These are phyloP conservation scores for Lamproptera curius DNA, from an alignment of 2,888 invertebrate genomes.

Conservation along the genomic window DNA sequence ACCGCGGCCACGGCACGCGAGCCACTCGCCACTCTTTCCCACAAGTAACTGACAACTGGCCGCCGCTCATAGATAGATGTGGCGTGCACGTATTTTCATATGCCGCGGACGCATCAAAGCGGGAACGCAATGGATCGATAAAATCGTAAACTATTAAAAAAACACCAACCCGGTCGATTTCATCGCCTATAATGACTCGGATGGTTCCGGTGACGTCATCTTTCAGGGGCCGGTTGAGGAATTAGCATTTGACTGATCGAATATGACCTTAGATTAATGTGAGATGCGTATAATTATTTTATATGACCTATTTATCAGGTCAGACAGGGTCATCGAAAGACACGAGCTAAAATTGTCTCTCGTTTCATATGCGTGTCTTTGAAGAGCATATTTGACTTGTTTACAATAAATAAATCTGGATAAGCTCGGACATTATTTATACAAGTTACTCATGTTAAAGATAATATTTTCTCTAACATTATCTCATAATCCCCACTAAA, in stretches of 20 bases:
- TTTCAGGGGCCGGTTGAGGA: slow-evolving; percentile 7
- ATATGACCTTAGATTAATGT: no score
- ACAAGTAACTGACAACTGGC: slow-evolving; percentile 69
- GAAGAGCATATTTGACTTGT: no score
- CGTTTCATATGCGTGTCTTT: no score
- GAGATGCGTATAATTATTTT: not conserved
- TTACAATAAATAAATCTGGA: no score
- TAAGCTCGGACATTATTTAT: no score
- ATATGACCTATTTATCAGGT: no score
- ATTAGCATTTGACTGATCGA: not conserved
- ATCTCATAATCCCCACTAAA: no score
- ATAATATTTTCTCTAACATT: not conserved
- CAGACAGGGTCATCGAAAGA: no score
- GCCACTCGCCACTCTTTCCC: slow-evolving; percentile 50
- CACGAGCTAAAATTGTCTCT: no score
- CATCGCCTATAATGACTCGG: slow-evolving; percentile 34
- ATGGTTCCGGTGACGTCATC: slow-evolving; percentile 43
- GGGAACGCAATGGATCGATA: slow-evolving; percentile 32
- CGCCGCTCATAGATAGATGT: slow-evolving; percentile 41
- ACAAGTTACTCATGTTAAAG: not conserved
- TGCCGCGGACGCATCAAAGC: slow-evolving; percentile 49
- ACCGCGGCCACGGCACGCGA: slow-evolving; percentile 40
- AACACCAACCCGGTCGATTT: no score
- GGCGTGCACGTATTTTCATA: slow-evolving; percentile 64
- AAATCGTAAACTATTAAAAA: slow-evolving; percentile 18